These are phyloP conservation scores for Heliconius congener DNA, from an alignment of 1,140 invertebrate species.

Conservation along the genomic window DNA sequence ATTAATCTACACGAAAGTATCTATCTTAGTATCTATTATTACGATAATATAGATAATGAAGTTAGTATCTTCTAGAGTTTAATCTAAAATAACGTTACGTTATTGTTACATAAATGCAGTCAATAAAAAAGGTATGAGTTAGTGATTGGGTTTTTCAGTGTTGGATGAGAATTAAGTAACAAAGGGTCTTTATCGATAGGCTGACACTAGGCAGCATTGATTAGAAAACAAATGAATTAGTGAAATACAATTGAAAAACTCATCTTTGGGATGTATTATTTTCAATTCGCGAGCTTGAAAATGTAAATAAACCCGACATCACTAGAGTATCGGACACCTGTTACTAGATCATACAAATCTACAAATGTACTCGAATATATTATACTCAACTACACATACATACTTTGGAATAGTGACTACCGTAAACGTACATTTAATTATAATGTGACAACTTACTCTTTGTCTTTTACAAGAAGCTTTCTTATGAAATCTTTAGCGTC, in stretches of 20 bases:
- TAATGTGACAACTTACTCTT: slow-evolving; percentile 86
- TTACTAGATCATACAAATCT: not conserved
- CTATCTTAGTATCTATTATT: slow-evolving; percentile 5
- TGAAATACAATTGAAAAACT: slow-evolving; percentile 17
- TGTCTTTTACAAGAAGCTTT: slow-evolving; percentile 93
- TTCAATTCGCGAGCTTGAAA: slow-evolving; percentile 2
- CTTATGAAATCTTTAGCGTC: slow-evolving; percentile 96
- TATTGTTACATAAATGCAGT: slow-evolving; percentile 26
- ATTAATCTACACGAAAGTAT: not conserved
- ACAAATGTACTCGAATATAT: not conserved
- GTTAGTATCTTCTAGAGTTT: slow-evolving; percentile 9
- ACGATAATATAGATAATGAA: not conserved
- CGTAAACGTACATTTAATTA: not conserved
- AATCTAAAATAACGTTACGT: slow-evolving; percentile 29
- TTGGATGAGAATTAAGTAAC: slow-evolving; percentile 69
- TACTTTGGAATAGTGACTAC: not conserved
- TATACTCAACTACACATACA: not conserved
- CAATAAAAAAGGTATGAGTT: slow-evolving; percentile 36
- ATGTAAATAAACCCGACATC: not conserved
- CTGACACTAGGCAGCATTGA: slow-evolving; percentile 55
- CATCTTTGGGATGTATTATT: slow-evolving; percentile 1
- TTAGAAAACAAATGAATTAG: slow-evolving; percentile 1
- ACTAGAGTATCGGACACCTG: not conserved
- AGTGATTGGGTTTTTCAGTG: slow-evolving; percentile 61
- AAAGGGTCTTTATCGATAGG: slow-evolving; percentile 75